Evolutionary conservation across 2,113 vertebrate genomes (phyloP).

Genomic region (Cynoglossus semilaevis): DNA sequence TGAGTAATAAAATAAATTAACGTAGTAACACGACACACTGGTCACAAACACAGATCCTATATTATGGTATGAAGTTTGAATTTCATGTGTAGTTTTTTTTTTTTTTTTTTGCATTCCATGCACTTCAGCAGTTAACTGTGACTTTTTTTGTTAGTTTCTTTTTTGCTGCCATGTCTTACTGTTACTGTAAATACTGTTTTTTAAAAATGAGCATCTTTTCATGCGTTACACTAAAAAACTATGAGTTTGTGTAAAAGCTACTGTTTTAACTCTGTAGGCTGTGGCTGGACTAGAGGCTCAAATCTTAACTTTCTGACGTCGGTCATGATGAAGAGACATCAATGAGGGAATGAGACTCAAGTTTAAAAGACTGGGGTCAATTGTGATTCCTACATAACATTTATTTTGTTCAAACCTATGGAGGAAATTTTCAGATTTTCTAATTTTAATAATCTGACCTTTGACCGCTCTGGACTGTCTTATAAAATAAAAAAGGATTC

Average conservation of each 20-base stretch:
- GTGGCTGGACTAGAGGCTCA: conserved; percentile 71
- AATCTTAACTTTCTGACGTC: conserved; percentile 56
- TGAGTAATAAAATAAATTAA: conserved; percentile 61
- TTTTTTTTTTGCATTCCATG: conserved; percentile 73
- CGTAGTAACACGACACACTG: conserved; percentile 77
- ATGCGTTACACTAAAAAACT: conserved; percentile 73
- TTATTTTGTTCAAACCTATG: too few species aligned
- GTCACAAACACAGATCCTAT: conserved; percentile 72
- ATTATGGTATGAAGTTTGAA: conserved; percentile 78
- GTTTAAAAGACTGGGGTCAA: too few species aligned
- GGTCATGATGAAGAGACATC: conserved; percentile 24
- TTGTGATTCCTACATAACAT: too few species aligned
- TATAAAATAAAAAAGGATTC: too few species aligned
- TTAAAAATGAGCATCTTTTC: conserved; percentile 67
- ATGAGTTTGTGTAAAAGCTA: conserved; percentile 78
- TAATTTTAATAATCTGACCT: too few species aligned
- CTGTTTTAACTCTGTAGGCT: conserved; percentile 78
- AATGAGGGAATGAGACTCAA: conserved; percentile 29
- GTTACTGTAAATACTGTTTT: conserved; percentile 78
- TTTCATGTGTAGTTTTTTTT: conserved; percentile 68
- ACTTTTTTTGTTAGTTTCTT: conserved; percentile 62
- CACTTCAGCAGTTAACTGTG: conserved; percentile 83
- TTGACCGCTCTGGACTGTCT: too few species aligned
- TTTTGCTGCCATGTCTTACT: conserved; percentile 73
- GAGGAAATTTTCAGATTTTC: too few species aligned